These are phyloP conservation scores for Halictus ligatus DNA, from an alignment of 2,888 invertebrate genomes.

Conservation along the genomic window DNA sequence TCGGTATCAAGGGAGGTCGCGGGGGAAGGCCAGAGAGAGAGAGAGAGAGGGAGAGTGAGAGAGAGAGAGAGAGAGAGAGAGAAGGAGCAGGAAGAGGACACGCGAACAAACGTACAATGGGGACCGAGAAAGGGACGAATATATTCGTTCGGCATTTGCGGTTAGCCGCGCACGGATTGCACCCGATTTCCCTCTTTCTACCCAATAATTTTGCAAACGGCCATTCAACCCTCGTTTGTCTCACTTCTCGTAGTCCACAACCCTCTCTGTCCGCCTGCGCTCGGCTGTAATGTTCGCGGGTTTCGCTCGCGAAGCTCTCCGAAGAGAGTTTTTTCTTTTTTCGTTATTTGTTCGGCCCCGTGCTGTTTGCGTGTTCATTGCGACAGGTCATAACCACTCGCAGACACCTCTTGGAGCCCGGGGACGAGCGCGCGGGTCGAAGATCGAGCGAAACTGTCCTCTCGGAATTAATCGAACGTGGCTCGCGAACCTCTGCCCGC, in stretches of 20 bases:
- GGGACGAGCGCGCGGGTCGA: not conserved
- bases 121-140: slow-evolving; percentile 56
- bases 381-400: not conserved
- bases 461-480: slow-evolving; percentile 42
- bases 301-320: not conserved
- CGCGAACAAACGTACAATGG: slow-evolving; percentile 54
- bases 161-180: slow-evolving; percentile 75
- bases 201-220: slow-evolving; percentile 74
- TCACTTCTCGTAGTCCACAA: slow-evolving; percentile 40
- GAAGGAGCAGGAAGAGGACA: slow-evolving; percentile 54
- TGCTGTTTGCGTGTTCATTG: not conserved
- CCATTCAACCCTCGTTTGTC: slow-evolving; percentile 67
- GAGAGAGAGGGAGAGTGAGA: slow-evolving; percentile 38
- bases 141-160: slow-evolving; percentile 74
- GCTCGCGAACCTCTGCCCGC: not conserved
- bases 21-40: slow-evolving; percentile 5
- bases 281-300: slow-evolving; percentile 41
- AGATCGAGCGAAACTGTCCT: slow-evolving; percentile 2
- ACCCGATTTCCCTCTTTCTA: slow-evolving; percentile 72
- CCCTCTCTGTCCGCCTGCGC: slow-evolving; percentile 16
- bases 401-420: not conserved
- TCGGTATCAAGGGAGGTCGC: slow-evolving; percentile 33
- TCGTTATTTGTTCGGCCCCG: not conserved
- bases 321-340: not conserved
- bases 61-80: not conserved